Evolutionary conservation across 2,113 vertebrate genomes (phyloP).

Genomic region (Platichthys stellatus): DNA sequence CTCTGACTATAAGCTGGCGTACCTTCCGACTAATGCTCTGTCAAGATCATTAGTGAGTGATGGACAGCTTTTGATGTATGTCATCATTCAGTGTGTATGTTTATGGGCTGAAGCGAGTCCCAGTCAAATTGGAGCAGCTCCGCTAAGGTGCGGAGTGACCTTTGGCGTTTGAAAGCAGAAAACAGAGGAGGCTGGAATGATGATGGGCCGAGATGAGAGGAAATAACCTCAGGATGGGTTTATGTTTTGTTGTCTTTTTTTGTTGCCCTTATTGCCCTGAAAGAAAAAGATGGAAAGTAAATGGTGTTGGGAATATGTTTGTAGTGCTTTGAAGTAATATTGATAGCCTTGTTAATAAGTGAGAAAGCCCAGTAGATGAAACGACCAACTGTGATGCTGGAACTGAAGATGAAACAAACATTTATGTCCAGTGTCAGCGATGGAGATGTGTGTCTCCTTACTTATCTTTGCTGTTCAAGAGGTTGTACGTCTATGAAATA

Average conservation of each 20-base stretch:
- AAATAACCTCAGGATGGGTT: constrained; percentile 46
- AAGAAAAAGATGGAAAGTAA: constrained; percentile 42
- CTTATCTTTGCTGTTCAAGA: constrained; percentile 15
- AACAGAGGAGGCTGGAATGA: constrained; percentile 53
- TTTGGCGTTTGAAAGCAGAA: constrained; percentile 66
- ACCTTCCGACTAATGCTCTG: constrained; percentile 58
- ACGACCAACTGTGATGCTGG: constrained; percentile 12
- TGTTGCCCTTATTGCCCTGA: constrained; percentile 41
- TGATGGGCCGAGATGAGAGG: constrained; percentile 68
- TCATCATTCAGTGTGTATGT: constrained; percentile 54
- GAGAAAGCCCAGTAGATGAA: constrained; percentile 39
- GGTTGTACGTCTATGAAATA: constrained; percentile 8
- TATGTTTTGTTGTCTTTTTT: constrained; percentile 34
- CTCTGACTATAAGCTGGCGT: constrained; percentile 51
- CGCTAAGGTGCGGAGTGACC: constrained; percentile 49
- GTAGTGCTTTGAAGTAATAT: constrained; percentile 69
- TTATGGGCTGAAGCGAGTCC: constrained; percentile 45
- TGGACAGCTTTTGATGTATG: constrained; percentile 68
- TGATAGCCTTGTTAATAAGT: constrained; percentile 38
- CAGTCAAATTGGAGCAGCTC: constrained; percentile 48
- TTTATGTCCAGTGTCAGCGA: constrained; percentile 11
- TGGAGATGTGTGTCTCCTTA: background rate
- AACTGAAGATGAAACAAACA: constrained; percentile 14
- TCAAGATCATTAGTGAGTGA: constrained; percentile 67
- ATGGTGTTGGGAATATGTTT: constrained; percentile 49